Evolutionary conservation across 2,113 vertebrate genomes (phyloP), one percentile per base, ranked within the genome.

Genomic region (Cinclus mexicanus): DNA sequence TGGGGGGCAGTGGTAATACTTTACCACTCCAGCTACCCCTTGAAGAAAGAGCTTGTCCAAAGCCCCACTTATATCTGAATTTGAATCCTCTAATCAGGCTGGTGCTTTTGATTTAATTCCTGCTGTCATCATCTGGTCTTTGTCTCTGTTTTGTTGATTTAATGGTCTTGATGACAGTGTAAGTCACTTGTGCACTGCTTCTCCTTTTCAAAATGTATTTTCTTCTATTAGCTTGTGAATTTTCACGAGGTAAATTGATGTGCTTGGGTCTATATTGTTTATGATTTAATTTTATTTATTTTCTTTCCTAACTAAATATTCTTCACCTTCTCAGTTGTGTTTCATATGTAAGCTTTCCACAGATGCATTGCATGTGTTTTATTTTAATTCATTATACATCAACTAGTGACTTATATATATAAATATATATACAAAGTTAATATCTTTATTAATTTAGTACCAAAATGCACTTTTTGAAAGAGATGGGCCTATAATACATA

Each of bases 311-410:
- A 93, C n/a, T 87, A 80, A 93, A 71, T 79, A 44, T 60, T 88
- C 57, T 86, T 80, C 84, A 24, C n/a, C 37, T 93, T 90, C 90
- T 90, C 47, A 56, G 46, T 93, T 87, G 92, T 69, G 9, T 77
- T 93, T 93, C 42, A 26, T 61, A 29, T 39, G 57, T 59, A 91
- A 91, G 52, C 39, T 75, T 95, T 95, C 76, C 59, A 89, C 39
- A 69, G 31, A 59, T 71, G 55, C 53, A 77, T 63, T 84, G 42
- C 56, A 41, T 88, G 28, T 94, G 68, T 86, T 95, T 91, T 83
- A 56, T 90, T 93, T 95, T 88, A 95, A 93, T 93, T 93, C 86
- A 90, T 87, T 95, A 78, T 89, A 42, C 24, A 90, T 95, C 67
- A 75, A 14, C 37, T 95, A 89, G 52, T 79, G 68, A 85, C 9